phyloP scores from a whole-genome alignment of 2,888 invertebrate genomes.

The Hesperia comma region DNA sequence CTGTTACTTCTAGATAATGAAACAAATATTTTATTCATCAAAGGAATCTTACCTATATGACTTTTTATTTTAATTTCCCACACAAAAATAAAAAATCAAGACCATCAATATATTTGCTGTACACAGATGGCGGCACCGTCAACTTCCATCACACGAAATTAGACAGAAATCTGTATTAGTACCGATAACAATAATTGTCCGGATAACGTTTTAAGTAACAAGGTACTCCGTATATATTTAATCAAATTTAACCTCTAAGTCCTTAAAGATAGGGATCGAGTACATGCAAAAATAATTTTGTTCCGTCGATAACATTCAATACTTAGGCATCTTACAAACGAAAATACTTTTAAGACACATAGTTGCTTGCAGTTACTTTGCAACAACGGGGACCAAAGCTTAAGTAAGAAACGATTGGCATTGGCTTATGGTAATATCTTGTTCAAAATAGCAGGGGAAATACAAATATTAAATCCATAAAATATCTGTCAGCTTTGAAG shows the following conservation, averaged over 20 bases:
- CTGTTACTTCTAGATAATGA: too few species aligned
- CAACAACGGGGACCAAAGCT: too few species aligned
- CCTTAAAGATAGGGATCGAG: not conserved
- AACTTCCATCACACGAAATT: conserved; percentile 51
- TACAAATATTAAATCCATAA: too few species aligned
- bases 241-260: not conserved
- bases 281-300: conserved; percentile 6
- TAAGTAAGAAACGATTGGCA: too few species aligned
- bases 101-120: not conserved
- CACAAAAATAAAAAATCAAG: not conserved
- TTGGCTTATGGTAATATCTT: too few species aligned
- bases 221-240: not conserved
- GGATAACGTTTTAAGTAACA: conserved; percentile 46
- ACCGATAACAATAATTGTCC: conserved; percentile 53
- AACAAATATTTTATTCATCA: too few species aligned
- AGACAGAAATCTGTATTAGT: conserved; percentile 54
- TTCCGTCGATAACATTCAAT: conserved; percentile 10
- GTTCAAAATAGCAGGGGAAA: too few species aligned
- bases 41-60: too few species aligned
- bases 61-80: not conserved
- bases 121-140: conserved; percentile 27
- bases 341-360: not conserved
- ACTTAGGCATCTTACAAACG: conserved; percentile 8
- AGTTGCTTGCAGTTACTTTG: not conserved
- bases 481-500: too few species aligned